Conservation (phyloP, 2,888 invertebrate species). For the Carabus problematicus region DNA sequence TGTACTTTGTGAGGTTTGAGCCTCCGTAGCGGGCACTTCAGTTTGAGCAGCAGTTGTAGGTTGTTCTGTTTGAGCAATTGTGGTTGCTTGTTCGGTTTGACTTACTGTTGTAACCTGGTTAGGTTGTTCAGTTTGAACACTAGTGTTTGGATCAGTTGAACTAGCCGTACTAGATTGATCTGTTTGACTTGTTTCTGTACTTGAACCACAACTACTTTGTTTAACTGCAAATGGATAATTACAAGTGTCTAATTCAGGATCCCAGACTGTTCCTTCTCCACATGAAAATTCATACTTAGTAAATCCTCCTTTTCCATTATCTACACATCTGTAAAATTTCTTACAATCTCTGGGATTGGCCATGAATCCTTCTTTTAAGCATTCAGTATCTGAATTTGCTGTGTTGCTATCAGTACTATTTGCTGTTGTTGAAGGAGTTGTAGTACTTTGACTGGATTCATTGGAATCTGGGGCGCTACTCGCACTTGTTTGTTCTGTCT, state of each 20-base stretch:
- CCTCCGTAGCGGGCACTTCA: not conserved
- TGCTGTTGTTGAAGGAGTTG: not conserved
- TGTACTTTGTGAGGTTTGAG: not conserved
- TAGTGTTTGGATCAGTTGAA: not conserved
- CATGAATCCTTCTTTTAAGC: conserved; percentile 73
- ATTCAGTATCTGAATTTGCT: conserved; percentile 51
- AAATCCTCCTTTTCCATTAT: conserved; percentile 66
- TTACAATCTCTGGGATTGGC: conserved; percentile 73
- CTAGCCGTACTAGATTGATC: conserved; percentile 58
- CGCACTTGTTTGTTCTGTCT: not conserved
- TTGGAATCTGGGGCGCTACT: conserved; percentile 3
- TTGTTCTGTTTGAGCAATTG: not conserved
- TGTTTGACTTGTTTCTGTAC: conserved; percentile 41
- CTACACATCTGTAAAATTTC: conserved; percentile 80
- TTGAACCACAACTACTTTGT: conserved; percentile 23
- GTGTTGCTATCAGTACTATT: not conserved
- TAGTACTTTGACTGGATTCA: not conserved
- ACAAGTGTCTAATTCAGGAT: conserved; percentile 71
- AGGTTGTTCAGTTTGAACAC: conserved; percentile 1
- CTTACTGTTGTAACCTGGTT: not conserved
- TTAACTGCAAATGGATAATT: conserved; percentile 73
- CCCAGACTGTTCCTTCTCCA: conserved; percentile 81
- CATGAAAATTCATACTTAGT: conserved; percentile 76
- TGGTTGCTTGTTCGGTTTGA: not conserved
- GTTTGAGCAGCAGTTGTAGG: not conserved